Evolutionary conservation across 2,888 invertebrate species (phyloP), one percentile per base, ranked within the genome.

Genomic region (Xylota segnis): DNA sequence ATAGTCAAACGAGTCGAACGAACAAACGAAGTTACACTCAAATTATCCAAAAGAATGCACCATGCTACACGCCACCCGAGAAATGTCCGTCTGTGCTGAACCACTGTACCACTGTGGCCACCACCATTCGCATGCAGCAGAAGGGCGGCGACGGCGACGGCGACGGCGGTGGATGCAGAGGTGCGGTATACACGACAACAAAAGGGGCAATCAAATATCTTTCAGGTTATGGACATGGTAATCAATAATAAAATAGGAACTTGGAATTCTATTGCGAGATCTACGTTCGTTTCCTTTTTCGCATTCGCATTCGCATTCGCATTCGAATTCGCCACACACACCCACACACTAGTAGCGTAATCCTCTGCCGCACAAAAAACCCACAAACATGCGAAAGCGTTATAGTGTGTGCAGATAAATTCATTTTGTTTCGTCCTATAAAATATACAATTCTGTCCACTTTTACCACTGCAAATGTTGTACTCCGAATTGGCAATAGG

Each of bases 201-300:
- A 87, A 82, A 87, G 86, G 72, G 77, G 77, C 86, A 87, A 87
- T 87, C 86, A 87, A 87, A 87, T 82, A 77, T 87, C 86, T 87
- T 87, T 82, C 77, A 87, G 86, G 82, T 87, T 87, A 81, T 82
- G 86, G 86, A 82, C 82, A 87, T 87, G 82, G 82, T 87, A 87
- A 87, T 87, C 86, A 87, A 87, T 87, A 87, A 87, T 87, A 87
- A 87, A 87, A 87, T 79, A 82, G 82, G 54, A 87, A 76, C 84
- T 81, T 81, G 66, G 71, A 86, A 75, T 75, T 84, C 83, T 84
- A 79, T 84, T 74, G 83, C 84, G 61, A 76, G 65, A 86, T 76
- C 81, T 86, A 86, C 79, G 70, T 79, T 75, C 65, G 79, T 79
- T 74, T 84, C 83, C 83, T 84, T 84, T 79, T 84, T 78, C 68